Base-by-base conservation (phyloP, 2,888 invertebrate species). In the Acanthosoma haemorrhoidale region DNA sequence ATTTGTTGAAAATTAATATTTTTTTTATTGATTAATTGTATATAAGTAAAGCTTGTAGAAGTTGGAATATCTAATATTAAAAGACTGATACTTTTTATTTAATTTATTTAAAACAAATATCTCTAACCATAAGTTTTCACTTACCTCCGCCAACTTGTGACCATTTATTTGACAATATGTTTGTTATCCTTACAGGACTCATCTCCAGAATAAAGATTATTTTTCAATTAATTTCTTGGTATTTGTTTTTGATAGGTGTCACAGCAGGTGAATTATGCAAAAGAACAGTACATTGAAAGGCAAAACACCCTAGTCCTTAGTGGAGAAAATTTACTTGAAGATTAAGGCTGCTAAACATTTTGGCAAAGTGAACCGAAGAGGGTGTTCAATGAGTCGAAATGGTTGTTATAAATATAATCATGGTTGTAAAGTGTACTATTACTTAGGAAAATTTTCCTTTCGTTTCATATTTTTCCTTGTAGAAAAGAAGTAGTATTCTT, bases 191-290 rank as follows among this genome's bases (percentile, higher is more conserved):
- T n/a, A n/a, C n/a, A n/a, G n/a, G n/a, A n/a, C n/a, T n/a, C n/a
- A n/a, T n/a, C n/a, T n/a, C n/a, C n/a, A n/a, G n/a, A n/a, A n/a
- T n/a, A n/a, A n/a, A n/a, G 4, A 32, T 6, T 32, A 9, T 32
- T 32, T 32, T 32, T 32, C 5, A 6, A 9, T 32, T 32, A 32
- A 32, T 32, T 32, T 32, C 4, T 6, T 32, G 5, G 9, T 32
- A 32, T 16, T n/a, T 39, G 9, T 64, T 64, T 31, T 76, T n/a
- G n/a, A n/a, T n/a, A 85, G 85, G 84, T 86, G n/a, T 86, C 88
- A 29, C 87, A 89, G 75, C 90, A 94, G 83, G 91, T 96, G 74
- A 93, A 92, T 78, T 92, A 92, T 81, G 95, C 95, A 69, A 90
- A 91, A 80, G 88, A 88, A 77, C 86, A 94, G 78, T 89, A 89